These are phyloP conservation scores for Drosophila ustulata DNA, from an alignment of 2,888 invertebrate species.

Conservation along the genomic window DNA sequence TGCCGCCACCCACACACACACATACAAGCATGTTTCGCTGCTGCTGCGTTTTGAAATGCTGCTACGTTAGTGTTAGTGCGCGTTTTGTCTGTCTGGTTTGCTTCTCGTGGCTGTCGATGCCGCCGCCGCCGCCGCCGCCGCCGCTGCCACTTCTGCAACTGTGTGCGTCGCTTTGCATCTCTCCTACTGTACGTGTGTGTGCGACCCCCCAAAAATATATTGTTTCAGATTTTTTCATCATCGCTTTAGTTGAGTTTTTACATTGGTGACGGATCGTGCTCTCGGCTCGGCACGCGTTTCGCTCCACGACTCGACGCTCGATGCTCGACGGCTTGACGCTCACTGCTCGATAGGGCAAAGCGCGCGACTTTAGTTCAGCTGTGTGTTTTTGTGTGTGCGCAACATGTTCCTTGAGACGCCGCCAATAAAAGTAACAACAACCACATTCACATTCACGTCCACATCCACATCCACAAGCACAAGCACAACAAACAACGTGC, in stretches of 20 bases:
- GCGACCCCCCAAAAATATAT: constrained; percentile 85
- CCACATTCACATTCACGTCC: constrained; percentile 25
- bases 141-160: constrained; percentile 32
- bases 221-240: constrained; percentile 86
- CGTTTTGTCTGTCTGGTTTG: constrained; percentile 76
- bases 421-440: constrained; percentile 68
- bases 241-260: constrained; percentile 86
- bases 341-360: constrained; percentile 50
- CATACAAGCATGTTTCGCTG: constrained; percentile 34
- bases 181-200: constrained; percentile 37
- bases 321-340: constrained; percentile 35
- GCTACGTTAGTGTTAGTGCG: constrained; percentile 70
- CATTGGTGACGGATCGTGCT: constrained; percentile 86
- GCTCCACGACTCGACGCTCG: constrained; percentile 58
- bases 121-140: constrained; percentile 56
- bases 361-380: constrained; percentile 73
- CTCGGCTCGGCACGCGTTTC: constrained; percentile 78
- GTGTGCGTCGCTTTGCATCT: constrained; percentile 66
- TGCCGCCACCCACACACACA: constrained; percentile 58
- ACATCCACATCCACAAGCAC: constrained; percentile 16
- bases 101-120: constrained; percentile 74
- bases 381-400: constrained; percentile 77
- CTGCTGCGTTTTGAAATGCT: constrained; percentile 74
- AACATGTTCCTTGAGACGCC: constrained; percentile 79
- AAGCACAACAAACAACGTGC: constrained; percentile 56